Evolutionary conservation across 2,797 vertebrate species (phyloP), one percentile per base, ranked within the genome.

Genomic region (Enteromius argenteus): DNA sequence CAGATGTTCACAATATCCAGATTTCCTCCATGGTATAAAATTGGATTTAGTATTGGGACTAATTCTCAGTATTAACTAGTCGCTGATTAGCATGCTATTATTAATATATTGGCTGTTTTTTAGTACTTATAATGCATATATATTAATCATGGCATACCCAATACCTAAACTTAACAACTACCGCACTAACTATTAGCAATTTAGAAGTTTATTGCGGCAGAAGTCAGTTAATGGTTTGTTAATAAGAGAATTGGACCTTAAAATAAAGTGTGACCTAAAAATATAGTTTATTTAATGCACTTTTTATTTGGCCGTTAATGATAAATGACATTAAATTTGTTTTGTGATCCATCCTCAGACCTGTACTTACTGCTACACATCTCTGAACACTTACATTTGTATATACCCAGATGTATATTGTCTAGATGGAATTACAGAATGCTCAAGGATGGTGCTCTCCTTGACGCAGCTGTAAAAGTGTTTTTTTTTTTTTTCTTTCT

Each of bases 401-500:
- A 62, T 62, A 62, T 6, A 62, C 14, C 56, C 60, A 62, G 13
- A 30, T 62, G 14, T 27, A 2, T n/a, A 30, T 30, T 46, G 69
- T 67, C 32, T 19, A 74, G 27, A 19, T 21, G 17, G 6, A 62
- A 58, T 46, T 27, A 19, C 30, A 53, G 27, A 80, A 39, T 56
- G 32, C 49, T 79, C 2, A 51, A 15, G 35, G 60, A 35, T 44
- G 19, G 42, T 44, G 53, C 42, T 71, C 21, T 62, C 23, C 21
- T 78, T 46, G 62, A 77, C 15, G 11, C 80, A 86, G 80, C 56
- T 53, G 73, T 49, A 23, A 21, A 30, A 42, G 21, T 3, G 68
- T 42, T 74, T 60, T 85, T 10, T 30, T 10, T 13, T 69, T 32
- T 74, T 60, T 85, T n/a, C 44, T 6, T 1, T 8, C 11, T 19